Base-by-base conservation (phyloP, 2,797 vertebrate genomes). In the Perodicticus potto region DNA sequence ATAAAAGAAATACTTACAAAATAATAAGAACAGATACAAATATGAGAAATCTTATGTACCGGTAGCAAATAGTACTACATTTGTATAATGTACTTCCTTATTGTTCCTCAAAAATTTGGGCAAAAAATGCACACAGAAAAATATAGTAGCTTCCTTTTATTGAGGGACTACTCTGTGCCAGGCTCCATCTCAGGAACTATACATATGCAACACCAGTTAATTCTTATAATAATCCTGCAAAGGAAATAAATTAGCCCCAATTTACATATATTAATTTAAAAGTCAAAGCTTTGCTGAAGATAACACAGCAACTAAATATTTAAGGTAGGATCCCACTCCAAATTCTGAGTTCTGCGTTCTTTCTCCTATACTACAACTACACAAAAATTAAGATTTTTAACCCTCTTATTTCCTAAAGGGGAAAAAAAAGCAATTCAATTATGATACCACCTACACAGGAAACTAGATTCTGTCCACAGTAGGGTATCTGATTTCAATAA, bases 391-490 rank as follows among this genome's bases (percentile, higher is more conserved):
- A 45, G 76, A 55, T 84, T 85, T 89, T 89, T 76, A 63, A 83
- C 67, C 45, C 49, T 94, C 55, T 94, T 53, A 70, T 80, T 90
- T 89, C 88, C 93, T 86, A 84, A 95, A 94, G 22, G 17, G 10
- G 49, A 14, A 32, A n/a, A 55, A 61, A n/a, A 40, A 23, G 5
- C 63, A 63, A 92, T 86, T 95, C 69, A 88, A n/a, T 90, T 57
- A 37, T 1, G n/a, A 72, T 20, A 81, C 59, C 20, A 80, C 17
- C 92, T 80, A 77, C 70, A 88, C 20, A 85, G 82, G 43, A 95
- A 93, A 88, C 87, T 59, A 77, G 61, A 74, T 86, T 95, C 91
- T 86, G 57, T 70, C 55, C 77, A 23, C 16, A 3, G 37, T 13
- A 82, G 57, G 37, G 53, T 29, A 92, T 23, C 34, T 73, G 53